phyloP scores from a whole-genome alignment of 1,140 invertebrate genomes.

The Bombus waltoni region DNA sequence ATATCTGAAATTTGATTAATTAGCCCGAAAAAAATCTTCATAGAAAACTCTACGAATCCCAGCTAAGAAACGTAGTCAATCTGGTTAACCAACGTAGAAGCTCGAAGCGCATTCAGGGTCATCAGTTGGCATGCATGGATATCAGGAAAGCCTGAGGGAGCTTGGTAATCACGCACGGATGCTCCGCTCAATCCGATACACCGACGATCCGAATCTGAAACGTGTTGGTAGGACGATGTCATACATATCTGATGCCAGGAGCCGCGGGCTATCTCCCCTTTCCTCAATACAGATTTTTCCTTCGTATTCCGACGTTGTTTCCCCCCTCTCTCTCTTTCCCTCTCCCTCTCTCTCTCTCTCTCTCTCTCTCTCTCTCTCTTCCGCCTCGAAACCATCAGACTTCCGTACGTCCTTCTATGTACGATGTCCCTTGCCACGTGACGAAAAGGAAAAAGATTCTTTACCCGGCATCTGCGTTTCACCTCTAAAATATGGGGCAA shows the following conservation, averaged over 20 bases:
- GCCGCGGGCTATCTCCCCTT: constrained; percentile 30
- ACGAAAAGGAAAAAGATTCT: constrained; percentile 20
- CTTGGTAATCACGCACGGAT: constrained; percentile 64
- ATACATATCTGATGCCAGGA: constrained; percentile 70
- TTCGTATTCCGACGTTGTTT: constrained; percentile 28
- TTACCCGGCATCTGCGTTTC: not conserved
- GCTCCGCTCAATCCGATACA: constrained; percentile 59
- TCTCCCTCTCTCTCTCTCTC: not conserved
- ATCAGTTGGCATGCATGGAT: constrained; percentile 25
- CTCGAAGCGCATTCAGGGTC: constrained; percentile 21
- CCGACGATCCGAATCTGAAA: constrained; percentile 62
- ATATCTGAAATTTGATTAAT: too few relatives aligned
- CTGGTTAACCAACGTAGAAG: constrained; percentile 12
- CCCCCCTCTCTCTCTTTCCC: not conserved
- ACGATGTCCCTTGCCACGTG: not conserved
- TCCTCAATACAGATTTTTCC: constrained; percentile 41
- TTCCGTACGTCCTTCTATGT: not conserved
- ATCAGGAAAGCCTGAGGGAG: constrained; percentile 47
- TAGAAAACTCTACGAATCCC: too few relatives aligned
- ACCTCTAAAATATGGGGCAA: not conserved
- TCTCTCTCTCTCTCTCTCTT: not conserved
- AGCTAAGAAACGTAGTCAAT: not conserved
- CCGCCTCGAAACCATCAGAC: constrained; percentile 6
- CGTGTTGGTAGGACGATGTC: constrained; percentile 64
- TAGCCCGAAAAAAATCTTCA: not conserved